phyloP scores from a whole-genome alignment of 2,888 invertebrate genomes.

The Leptinotarsa peninsularis region DNA sequence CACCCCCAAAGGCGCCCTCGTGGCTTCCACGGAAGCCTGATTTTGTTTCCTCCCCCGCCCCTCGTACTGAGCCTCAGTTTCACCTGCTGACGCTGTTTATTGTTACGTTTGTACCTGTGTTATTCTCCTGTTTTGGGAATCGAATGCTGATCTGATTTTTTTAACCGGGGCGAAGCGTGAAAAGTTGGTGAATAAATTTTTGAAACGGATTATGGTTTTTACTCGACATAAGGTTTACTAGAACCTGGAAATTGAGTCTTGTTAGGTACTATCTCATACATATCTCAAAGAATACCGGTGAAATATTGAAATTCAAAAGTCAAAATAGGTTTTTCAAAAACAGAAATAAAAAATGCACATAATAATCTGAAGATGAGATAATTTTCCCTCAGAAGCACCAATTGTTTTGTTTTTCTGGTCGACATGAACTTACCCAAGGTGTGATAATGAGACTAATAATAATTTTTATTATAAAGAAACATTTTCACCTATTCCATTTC shows the following conservation, averaged over 20 bases:
- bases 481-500: too few relatives aligned
- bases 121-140: slow-evolving; percentile 41
- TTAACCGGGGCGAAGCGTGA: not conserved
- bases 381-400: too few relatives aligned
- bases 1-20: slow-evolving; percentile 82
- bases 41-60: slow-evolving; percentile 32
- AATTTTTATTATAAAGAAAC: too few relatives aligned
- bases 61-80: slow-evolving; percentile 41
- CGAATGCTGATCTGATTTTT: slow-evolving; percentile 24
- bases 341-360: too few relatives aligned
- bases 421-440: too few relatives aligned
- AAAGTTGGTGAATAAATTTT: slow-evolving; percentile 18
- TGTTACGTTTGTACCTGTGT: slow-evolving; percentile 49
- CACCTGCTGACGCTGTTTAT: slow-evolving; percentile 48
- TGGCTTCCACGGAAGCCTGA: slow-evolving; percentile 72
- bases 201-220: slow-evolving; percentile 10
- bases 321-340: too few relatives aligned
- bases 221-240: not conserved
- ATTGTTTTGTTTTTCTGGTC: too few relatives aligned
- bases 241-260: not conserved
- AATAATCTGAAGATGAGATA: too few relatives aligned
- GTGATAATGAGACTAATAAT: too few relatives aligned
- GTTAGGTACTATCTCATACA: too few relatives aligned
- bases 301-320: too few relatives aligned
- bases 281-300: too few relatives aligned